These are phyloP conservation scores for Macquaria ambigua DNA, from an alignment of 2,113 vertebrate species.

Conservation along the genomic window DNA sequence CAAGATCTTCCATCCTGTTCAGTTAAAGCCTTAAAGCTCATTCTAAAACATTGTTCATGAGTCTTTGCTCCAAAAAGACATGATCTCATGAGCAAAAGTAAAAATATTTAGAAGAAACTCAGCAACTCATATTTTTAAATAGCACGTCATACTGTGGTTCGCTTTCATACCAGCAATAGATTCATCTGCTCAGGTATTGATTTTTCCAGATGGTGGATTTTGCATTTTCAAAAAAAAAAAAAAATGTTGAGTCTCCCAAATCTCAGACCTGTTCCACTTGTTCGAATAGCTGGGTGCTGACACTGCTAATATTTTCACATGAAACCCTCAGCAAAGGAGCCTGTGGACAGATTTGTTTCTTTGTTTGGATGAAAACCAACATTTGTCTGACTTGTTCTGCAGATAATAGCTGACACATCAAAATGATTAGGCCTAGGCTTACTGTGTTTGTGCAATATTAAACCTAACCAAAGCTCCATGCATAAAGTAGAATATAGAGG, in stretches of 20 bases:
- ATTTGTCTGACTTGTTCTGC: slow-evolving; percentile 30
- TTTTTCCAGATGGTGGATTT: slow-evolving; percentile 43
- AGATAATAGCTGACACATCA: slow-evolving; percentile 28
- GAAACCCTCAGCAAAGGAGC: slow-evolving; percentile 38
- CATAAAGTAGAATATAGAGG: not conserved
- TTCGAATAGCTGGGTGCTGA: slow-evolving; percentile 58
- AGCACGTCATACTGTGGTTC: slow-evolving; percentile 25
- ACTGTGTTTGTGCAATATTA: slow-evolving; percentile 9
- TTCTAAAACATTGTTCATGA: not conserved
- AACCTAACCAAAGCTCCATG: not conserved
- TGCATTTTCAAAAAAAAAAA: slow-evolving; percentile 40
- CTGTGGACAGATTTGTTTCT: slow-evolving; percentile 49
- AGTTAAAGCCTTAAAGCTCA: not conserved
- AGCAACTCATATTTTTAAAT: slow-evolving; percentile 32
- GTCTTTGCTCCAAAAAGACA: slow-evolving; percentile 16
- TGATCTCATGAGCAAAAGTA: slow-evolving; percentile 12
- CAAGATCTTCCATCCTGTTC: not conserved
- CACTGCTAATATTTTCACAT: slow-evolving; percentile 51
- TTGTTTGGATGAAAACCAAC: slow-evolving; percentile 35
- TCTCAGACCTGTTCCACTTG: slow-evolving; percentile 24
- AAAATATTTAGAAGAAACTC: slow-evolving; percentile 25
- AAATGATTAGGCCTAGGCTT: not conserved
- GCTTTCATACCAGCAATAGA: slow-evolving; percentile 35
- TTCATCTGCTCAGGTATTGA: slow-evolving; percentile 30
- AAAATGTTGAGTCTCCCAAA: slow-evolving; percentile 28